Evolutionary conservation across 2,113 vertebrate genomes (phyloP), one percentile per base, ranked within the genome.

Genomic region (Tetrao urogallus): DNA sequence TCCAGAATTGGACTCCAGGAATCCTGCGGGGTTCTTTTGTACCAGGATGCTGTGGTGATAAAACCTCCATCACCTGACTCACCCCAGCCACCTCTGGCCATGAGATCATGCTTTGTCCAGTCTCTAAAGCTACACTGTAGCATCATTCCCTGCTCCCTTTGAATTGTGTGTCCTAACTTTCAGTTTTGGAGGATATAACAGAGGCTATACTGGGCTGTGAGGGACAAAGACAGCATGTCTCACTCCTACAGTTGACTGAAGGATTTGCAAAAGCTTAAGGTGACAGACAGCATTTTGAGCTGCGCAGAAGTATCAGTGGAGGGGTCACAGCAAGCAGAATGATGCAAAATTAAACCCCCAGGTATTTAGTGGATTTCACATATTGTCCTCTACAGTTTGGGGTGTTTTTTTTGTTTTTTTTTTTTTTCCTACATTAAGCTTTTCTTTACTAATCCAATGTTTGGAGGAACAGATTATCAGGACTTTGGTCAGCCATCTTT

Each of bases 271-370:
- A 74, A 91, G 52, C 61, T 91, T 94, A 78, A 78, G 69, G 43
- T 88, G 79, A 83, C 38, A 90, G 82, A 56, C 75, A 86, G 89
- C 47, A 38, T 88, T 67, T 67, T 54, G 75, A 88, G 80, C 82
- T 64, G 86, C 65, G 38, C 42, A 56, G 86, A 86, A 40, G 40
- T 48, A 47, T 52, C 8, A 0, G 60, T 56, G 76, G 40, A 90
- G 69, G 71, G 66, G 89, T 91, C 89, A 86, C 36, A 75, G 50
- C 24, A 21, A 34, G 61, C 72, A 75, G 89, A 94, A 83, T 0
- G 5, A 58, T 71, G 64, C 69, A 57, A 56, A 87, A 36, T 93
- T 85, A 82, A 93, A 67, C 32, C 75, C 9, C 5, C 54, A 34
- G 30, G 22, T 80, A 70, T 93, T 93, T 79, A 82, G 45, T 86